phyloP scores from a whole-genome alignment of 2,797 vertebrate genomes.

The Xerus rutilus region DNA sequence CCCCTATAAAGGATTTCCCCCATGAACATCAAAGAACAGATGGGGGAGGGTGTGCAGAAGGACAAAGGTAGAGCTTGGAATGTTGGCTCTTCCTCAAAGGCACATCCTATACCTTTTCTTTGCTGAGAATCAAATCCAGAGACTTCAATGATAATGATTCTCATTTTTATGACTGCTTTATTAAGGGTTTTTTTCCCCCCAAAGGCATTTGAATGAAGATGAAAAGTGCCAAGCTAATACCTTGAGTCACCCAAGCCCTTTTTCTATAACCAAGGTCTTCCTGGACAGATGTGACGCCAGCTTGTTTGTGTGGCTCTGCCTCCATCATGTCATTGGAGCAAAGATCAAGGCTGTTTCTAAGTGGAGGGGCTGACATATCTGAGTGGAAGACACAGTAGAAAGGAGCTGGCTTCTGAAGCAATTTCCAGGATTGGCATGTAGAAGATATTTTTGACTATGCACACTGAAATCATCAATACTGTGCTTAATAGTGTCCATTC shows the following conservation, averaged over 20 bases:
- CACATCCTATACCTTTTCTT: conserved; percentile 70
- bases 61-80: conserved; percentile 72
- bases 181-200: conserved; percentile 47
- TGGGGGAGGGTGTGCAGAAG: background rate
- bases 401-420: background rate
- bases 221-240: conserved; percentile 71
- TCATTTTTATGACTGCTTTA: conserved; percentile 76
- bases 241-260: conserved; percentile 22
- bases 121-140: conserved; percentile 81
- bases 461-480: background rate
- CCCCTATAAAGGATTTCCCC: conserved; percentile 53
- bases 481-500: background rate
- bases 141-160: conserved; percentile 72
- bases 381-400: background rate
- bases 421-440: background rate
- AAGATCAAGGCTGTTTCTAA: background rate
- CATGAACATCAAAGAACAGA: conserved; percentile 77
- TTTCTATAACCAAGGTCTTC: conserved; percentile 14
- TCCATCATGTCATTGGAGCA: background rate
- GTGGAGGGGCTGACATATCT: background rate
- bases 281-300: conserved; percentile 25
- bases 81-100: conserved; percentile 84
- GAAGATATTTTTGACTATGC: background rate
- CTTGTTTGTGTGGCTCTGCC: background rate
- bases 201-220: conserved; percentile 69